phyloP scores from a whole-genome alignment of 2,888 invertebrate species.

The Drosophila peninsularis region DNA sequence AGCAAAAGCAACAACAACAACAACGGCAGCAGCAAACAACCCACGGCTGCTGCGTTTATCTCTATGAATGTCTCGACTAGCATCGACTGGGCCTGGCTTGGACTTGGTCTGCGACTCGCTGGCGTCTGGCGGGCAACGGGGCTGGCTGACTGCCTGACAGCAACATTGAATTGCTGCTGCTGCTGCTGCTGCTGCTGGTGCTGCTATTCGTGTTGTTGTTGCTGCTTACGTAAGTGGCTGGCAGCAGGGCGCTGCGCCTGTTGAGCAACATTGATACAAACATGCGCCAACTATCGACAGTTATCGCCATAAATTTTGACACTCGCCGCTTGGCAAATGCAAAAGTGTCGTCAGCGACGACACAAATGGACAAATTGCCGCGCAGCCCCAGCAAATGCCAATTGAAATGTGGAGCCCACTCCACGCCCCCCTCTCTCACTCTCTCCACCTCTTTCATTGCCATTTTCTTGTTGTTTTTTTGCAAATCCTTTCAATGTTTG shows the following conservation, averaged over 20 bases:
- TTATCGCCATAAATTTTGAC: conserved; percentile 81
- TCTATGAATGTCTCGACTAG: conserved; percentile 65
- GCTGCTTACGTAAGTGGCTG: conserved; percentile 63
- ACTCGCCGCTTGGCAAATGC: conserved; percentile 71
- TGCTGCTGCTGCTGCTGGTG: conserved; percentile 16
- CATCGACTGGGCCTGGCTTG: conserved; percentile 51
- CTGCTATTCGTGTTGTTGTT: conserved; percentile 35
- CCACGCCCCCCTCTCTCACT: neutral
- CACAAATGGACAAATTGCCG: conserved; percentile 74
- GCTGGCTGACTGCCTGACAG: conserved; percentile 51
- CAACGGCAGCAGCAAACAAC: conserved; percentile 44
- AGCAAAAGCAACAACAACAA: conserved; percentile 30
- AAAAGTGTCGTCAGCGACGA: conserved; percentile 71
- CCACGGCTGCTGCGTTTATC: conserved; percentile 72
- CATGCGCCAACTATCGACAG: conserved; percentile 74
- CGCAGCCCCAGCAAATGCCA: conserved; percentile 23
- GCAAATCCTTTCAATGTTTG: conserved; percentile 84
- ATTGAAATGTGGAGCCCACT: conserved; percentile 50
- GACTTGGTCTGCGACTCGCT: conserved; percentile 24
- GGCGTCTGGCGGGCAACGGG: conserved; percentile 47
- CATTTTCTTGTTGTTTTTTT: conserved; percentile 45
- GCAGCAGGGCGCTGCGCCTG: conserved; percentile 67
- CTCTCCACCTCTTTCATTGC: conserved; percentile 33
- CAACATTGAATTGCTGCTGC: conserved; percentile 65
- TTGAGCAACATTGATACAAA: conserved; percentile 69